Conservation (phyloP, 2,888 invertebrate species). For the Ceriagrion tenellum region DNA sequence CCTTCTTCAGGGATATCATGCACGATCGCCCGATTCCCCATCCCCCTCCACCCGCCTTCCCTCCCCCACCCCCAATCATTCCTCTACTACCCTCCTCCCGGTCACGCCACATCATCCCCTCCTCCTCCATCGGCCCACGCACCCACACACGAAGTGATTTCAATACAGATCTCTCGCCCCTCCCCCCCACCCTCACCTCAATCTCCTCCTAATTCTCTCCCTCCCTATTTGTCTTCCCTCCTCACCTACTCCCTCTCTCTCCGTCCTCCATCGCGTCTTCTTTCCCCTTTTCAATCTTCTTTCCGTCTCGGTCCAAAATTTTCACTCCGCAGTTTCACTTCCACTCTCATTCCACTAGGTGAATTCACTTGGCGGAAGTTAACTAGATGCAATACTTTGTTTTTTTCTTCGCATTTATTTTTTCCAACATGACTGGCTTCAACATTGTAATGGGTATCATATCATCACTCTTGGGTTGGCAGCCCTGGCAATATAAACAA, state of each 20-base stretch:
- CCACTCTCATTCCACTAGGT: neutral
- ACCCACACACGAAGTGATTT: constrained; percentile 17
- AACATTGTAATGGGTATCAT: too few species aligned
- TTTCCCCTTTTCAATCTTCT: neutral
- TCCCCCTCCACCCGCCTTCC: neutral
- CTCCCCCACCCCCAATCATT: neutral
- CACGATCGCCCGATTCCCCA: neutral
- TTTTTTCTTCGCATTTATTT: too few species aligned
- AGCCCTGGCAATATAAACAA: too few species aligned
- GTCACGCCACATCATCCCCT: neutral
- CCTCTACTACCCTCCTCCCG: neutral
- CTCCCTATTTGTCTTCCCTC: neutral
- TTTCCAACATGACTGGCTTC: too few species aligned
- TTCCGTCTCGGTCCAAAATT: too few species aligned
- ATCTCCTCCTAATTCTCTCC: neutral
- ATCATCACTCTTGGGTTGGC: too few species aligned
- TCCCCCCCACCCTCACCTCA: neutral
- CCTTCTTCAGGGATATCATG: neutral
- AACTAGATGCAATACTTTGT: too few species aligned
- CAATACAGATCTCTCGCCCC: neutral
- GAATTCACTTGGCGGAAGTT: too few species aligned
- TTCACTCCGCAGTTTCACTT: neutral
- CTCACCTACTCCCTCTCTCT: neutral
- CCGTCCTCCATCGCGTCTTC: neutral
- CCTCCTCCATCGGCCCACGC: neutral